Evolutionary conservation across 2,113 vertebrate genomes (phyloP), one percentile per base, ranked within the genome.

Genomic region (Atlantisia rogersi): DNA sequence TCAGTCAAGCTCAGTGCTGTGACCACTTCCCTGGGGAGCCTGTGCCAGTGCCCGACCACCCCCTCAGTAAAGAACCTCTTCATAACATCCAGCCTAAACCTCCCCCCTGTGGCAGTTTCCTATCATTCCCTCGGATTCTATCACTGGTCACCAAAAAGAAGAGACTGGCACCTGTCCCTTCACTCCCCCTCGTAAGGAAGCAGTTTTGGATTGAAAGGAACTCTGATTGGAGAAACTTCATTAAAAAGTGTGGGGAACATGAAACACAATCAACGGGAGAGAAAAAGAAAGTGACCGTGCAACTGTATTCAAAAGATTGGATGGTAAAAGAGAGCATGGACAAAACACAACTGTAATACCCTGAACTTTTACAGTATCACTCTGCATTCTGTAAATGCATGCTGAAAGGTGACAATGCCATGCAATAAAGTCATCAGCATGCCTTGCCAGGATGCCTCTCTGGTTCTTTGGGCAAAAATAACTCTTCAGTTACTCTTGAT

Each of bases 261-360:
- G 55, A 70, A 84, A 46, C 10, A 46, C 11, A 60, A 67, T 0
- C 0, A 55, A 82, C 29, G 15, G 15, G 11, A 80, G 15, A 69
- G 9, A 44, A 10, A 75, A 40, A 70, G 42, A 89, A 92, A 73
- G 20, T 8, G 13, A 92, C 65, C 9, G n/a, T 19, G 71, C 44
- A 6, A 35, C 29, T 24, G 32, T 67, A 4, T 29, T 85, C n/a
- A 42, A 73, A 79, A 28, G 4, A 82, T 62, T 24, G 55, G 44
- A 28, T 9, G 9, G 19, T 16, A 76, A 92, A 74, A 59, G 32
- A 74, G 37, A 53, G 44, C 15, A 56, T 3, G 80, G 55, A 59
- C 4, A 56, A 82, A 95, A 82, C 24, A 65, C 5, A 59, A 29
- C 29, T 20, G 40, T 24, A 70, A 71, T 55, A 56, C 37, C 60